phyloP scores from a whole-genome alignment of 2,888 invertebrate species.

The Glaucopsyche alexis region DNA sequence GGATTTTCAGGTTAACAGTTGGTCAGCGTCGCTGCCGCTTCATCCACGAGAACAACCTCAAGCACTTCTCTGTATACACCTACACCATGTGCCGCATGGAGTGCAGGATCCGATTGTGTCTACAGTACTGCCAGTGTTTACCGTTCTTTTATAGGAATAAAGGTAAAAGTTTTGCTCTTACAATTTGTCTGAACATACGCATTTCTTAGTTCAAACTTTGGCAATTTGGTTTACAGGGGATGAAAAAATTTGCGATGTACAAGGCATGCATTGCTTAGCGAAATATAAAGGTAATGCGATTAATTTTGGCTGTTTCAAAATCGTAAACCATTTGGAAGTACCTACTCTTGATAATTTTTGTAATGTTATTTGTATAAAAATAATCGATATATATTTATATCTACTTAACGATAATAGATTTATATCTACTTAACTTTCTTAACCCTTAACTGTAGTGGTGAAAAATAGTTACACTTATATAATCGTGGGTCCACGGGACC shows the following conservation, averaged over 20 bases:
- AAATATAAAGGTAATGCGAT: conserved; percentile 71
- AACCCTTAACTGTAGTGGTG: too few species aligned
- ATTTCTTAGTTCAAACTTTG: background rate
- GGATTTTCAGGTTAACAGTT: conserved; percentile 71
- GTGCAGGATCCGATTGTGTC: conserved; percentile 82
- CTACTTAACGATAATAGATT: too few species aligned
- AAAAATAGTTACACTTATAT: too few species aligned
- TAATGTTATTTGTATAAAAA: too few species aligned
- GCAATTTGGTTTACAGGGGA: conserved; percentile 59
- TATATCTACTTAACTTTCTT: too few species aligned
- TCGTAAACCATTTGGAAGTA: too few species aligned
- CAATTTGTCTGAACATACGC: background rate
- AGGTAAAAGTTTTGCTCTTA: conserved; percentile 59
- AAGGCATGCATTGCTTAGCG: conserved; percentile 82
- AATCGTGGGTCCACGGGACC: too few species aligned
- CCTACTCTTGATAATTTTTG: too few species aligned
- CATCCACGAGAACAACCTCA: conserved; percentile 82
- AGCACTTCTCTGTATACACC: conserved; percentile 84
- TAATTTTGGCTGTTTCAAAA: too few species aligned
- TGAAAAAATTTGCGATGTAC: conserved; percentile 80
- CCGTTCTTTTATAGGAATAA: conserved; percentile 86
- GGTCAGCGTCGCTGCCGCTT: conserved; percentile 85
- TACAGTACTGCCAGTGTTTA: conserved; percentile 83
- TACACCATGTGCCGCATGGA: conserved; percentile 85
- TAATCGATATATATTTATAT: too few species aligned